Evolutionary conservation across 2,888 invertebrate species (phyloP), one percentile per base, ranked within the genome.

Genomic region (Hydropsyche betteni): DNA sequence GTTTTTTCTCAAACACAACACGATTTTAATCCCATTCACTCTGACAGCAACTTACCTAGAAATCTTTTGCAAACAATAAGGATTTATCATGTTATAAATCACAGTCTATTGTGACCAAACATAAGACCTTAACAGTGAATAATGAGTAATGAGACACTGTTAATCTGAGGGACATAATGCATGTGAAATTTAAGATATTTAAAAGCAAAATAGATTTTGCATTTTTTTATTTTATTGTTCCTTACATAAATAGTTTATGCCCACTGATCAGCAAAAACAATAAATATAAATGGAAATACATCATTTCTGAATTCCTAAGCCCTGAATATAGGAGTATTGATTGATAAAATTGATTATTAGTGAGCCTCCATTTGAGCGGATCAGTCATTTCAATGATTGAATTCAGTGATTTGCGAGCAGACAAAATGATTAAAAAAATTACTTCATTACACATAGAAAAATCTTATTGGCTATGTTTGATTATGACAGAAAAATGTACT

Each of bases 221-320:
- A 78, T 79, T 79, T 79, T n/a, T 77, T 78, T 78, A 77, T 73
- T 79, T 55, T 68, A 74, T 75, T 75, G 72, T 75, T 77, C 69
- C 76, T 78, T 79, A 79, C 79, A 79, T 79, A 78, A 75, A 79
- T 77, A 79, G 73, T 78, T 76, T 74, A 79, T 77, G 76, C 79
- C 79, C 79, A 79, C 75, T 76, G 78, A 78, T 79, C 78, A 79
- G 79, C 78, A 78, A 77, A 75, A 69, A 79, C 78, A 78, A 78
- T 78, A 75, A 75, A 77, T 76, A 76, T 76, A 80, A 78, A 61
- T 73, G 68, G 58, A 69, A 76, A 73, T 50, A 73, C 38, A 64
- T 4, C 52, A 55, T 74, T 61, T 76, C 38, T 52, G 55, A 76
- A 76, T 58, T 73, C 50, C 53, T 44, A 69, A 73, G 55, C 68